Base-by-base conservation (phyloP, 1,140 invertebrate genomes). In the Conus ventricosus region DNA sequence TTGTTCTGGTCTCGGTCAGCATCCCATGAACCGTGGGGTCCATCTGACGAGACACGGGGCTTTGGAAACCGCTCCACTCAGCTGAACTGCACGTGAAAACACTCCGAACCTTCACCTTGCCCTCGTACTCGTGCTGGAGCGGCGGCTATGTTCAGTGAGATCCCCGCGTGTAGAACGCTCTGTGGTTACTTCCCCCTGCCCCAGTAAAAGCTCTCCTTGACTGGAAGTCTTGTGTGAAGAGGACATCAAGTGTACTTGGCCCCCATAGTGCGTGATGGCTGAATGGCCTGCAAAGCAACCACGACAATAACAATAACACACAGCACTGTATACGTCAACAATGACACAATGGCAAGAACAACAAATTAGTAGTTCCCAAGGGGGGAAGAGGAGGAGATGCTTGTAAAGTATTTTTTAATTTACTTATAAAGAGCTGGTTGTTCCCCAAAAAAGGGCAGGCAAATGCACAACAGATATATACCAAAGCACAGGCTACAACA, bases 11-110 rank as follows among this genome's bases (percentile, higher is more conserved):
- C 92, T 75, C 88, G 86, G 55, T 91, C 93, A 51, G 91, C 91
- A 89, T 93, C 93, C 93, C 93, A 93, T 87, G 71, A 25, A 93
- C 89, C 23, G 91, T 67, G 20, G 89, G 91, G 54, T 91, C 90
- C 51, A 91, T 76, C 17, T 57, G 71, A 51, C 88, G 88, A 55
- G 25, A 87, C 15, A 25, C 15, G 6, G 17, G 20, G 20, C 75
- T 85, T 20, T 84, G 83, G 5, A 27, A 25, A 67, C 88, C 15
- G 84, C 67, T 71, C 90, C 90, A n/a, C 86, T 86, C 0, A 92
- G 17, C 85, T 89, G 81, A 6, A 92, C 10, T 67, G 88, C 92
- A 89, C 92, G 91, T 6, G 67, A 87, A 23, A 92, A 91, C 71
- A 78, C 51, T 23, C 85, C 85, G 53, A 87, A 87, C 85, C 54